Conservation (phyloP, 2,113 vertebrate genomes). For the Heloderma charlesbogerti region DNA sequence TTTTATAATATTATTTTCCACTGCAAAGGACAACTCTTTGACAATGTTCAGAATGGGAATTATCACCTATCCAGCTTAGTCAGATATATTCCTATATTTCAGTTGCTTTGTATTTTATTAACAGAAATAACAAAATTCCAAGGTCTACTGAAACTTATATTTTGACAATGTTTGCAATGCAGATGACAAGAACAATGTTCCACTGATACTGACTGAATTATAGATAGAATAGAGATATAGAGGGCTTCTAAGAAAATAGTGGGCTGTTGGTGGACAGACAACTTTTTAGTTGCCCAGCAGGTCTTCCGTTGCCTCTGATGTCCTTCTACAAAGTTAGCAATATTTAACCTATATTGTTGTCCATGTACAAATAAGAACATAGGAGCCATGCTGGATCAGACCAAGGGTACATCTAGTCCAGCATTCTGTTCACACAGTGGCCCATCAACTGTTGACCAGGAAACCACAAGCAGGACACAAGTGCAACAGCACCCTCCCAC, state of each 20-base stretch:
- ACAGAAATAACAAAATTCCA: constrained; percentile 25
- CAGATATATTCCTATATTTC: background rate
- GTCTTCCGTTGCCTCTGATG: accelerated
- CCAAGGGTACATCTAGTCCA: no score
- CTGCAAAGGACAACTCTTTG: background rate
- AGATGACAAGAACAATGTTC: background rate
- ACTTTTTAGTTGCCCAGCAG: background rate
- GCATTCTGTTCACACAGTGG: no score
- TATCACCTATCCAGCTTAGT: background rate
- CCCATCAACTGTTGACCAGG: no score
- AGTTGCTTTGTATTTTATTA: background rate
- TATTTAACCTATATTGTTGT: background rate
- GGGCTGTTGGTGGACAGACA: accelerated
- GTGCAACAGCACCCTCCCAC: no score
- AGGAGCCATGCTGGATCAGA: no score
- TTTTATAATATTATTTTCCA: background rate
- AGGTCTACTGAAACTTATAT: background rate
- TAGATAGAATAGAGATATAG: background rate
- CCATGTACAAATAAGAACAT: background rate
- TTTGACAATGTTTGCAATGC: background rate
- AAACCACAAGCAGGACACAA: no score
- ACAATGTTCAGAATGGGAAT: background rate
- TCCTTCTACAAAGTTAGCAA: background rate
- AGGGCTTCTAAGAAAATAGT: background rate
- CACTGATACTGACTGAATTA: accelerated